Base-by-base conservation (phyloP, 2,888 invertebrate genomes). In the Clivina fossor region DNA sequence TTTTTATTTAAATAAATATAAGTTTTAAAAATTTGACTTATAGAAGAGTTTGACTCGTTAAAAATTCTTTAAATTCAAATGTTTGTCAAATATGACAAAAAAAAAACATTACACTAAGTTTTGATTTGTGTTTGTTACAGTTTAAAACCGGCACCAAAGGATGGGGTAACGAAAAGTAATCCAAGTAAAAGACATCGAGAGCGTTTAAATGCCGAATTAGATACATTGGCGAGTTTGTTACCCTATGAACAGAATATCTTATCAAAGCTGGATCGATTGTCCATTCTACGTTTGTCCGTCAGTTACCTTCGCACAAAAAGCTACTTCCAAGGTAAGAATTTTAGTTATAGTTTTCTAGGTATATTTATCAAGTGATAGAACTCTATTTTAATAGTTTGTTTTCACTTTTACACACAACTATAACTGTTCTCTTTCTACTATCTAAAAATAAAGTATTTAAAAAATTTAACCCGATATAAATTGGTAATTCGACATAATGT, bases 301-400 rank as follows among this genome's bases (percentile, higher is more conserved):
- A 95, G 95, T 80, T 99, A 97, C 76, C 84, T 99, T 66, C 86
- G 98, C 69, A 98, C 96, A 71, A 99, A 99, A 80, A 95, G 96
- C 79, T 99, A 98, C 81, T 99, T 99, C 80, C 96, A 97, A 90
- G 95, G 98, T 98, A 77, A 81, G 85, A 69, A n/a, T n/a, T n/a
- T n/a, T n/a, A n/a, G n/a, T n/a, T 24, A 15, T 20, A 28, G 15
- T 13, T 22, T 24, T n/a, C n/a, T n/a, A n/a, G n/a, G n/a, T n/a
- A n/a, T n/a, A n/a, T n/a, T n/a, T n/a, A n/a, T n/a, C n/a, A n/a
- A n/a, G n/a, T n/a, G n/a, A n/a, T n/a, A n/a, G n/a, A n/a, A n/a
- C n/a, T n/a, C n/a, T n/a, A n/a, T n/a, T n/a, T n/a, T n/a, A n/a
- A n/a, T n/a, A n/a, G n/a, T n/a, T n/a, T n/a, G n/a, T n/a, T n/a